These are phyloP conservation scores for Alethe castanea DNA, from an alignment of 2,113 vertebrate genomes.

Conservation along the genomic window DNA sequence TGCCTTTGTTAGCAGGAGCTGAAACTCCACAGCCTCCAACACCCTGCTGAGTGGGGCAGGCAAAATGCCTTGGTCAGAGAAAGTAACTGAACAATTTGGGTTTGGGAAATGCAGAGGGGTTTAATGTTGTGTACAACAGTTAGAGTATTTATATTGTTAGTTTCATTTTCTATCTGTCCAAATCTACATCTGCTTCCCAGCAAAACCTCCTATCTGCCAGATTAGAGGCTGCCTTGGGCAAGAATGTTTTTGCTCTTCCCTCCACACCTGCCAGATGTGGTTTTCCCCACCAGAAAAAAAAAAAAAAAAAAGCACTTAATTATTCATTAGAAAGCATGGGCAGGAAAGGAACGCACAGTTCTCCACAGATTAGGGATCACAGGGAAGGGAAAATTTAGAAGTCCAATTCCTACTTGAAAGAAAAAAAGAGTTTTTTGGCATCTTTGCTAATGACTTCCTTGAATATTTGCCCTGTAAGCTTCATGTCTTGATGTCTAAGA, in stretches of 20 bases:
- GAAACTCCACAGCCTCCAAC: background rate
- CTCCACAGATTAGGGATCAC: background rate
- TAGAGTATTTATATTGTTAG: background rate
- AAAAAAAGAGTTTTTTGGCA: background rate
- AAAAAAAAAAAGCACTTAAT: background rate
- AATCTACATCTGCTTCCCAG: background rate
- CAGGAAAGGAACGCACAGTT: background rate
- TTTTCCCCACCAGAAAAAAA: background rate
- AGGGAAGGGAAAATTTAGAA: background rate
- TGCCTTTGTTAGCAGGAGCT: background rate
- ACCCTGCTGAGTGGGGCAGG: fast-evolving
- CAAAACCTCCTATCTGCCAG: background rate
- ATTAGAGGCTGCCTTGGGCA: background rate
- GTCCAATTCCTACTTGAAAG: background rate
- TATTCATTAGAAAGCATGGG: background rate
- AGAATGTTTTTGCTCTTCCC: background rate
- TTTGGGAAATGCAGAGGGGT: background rate
- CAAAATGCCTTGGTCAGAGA: background rate
- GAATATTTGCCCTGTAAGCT: background rate
- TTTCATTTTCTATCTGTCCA: background rate
- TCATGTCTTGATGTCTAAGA: background rate
- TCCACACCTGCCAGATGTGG: background rate
- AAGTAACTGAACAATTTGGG: background rate
- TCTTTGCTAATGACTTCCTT: background rate
- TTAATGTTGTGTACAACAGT: background rate